Conservation (phyloP, 1,140 invertebrate genomes). For the Pseudomyrmex gracilis region DNA sequence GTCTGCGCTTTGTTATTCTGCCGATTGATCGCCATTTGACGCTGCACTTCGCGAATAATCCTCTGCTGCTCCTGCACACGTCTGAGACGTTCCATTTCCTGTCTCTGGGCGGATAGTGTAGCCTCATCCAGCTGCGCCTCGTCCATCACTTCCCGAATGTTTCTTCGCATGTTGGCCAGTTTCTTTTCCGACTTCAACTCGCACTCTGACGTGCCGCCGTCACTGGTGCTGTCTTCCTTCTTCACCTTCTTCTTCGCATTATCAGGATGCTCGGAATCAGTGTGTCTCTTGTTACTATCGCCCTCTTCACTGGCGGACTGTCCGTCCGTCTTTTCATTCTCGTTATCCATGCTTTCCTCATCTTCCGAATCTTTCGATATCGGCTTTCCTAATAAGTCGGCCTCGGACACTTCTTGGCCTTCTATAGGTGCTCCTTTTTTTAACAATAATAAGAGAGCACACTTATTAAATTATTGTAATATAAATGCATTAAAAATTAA, state of each 20-base stretch:
- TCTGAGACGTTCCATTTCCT: conserved; percentile 94
- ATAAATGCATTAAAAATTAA: not conserved
- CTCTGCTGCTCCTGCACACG: conserved; percentile 94
- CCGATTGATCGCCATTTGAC: conserved; percentile 89
- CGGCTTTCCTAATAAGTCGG: conserved; percentile 81
- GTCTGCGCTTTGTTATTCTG: conserved; percentile 89
- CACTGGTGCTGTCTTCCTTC: conserved; percentile 79
- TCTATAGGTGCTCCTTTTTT: conserved; percentile 82
- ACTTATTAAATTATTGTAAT: conserved; percentile 16
- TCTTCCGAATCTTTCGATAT: conserved; percentile 82
- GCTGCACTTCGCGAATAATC: conserved; percentile 91
- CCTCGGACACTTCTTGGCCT: conserved; percentile 83
- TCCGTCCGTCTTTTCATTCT: conserved; percentile 75
- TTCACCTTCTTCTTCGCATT: conserved; percentile 78
- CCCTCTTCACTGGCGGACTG: conserved; percentile 80
- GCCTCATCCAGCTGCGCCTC: conserved; percentile 96
- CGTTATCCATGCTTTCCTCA: conserved; percentile 80
- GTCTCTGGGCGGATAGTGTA: conserved; percentile 95
- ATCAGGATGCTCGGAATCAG: conserved; percentile 78
- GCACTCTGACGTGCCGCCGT: conserved; percentile 77
- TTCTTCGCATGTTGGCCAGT: conserved; percentile 90
- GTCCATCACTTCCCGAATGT: conserved; percentile 96
- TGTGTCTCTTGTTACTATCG: conserved; percentile 76
- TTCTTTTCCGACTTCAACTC: conserved; percentile 87
- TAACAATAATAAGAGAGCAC: conserved; percentile 14